A percentile compares a stretch with the other conserved stretches of the same genome.
Evolutionary conservation across 2,797 vertebrate species (phyloP).

Genomic region (Alauda arvensis): DNA sequence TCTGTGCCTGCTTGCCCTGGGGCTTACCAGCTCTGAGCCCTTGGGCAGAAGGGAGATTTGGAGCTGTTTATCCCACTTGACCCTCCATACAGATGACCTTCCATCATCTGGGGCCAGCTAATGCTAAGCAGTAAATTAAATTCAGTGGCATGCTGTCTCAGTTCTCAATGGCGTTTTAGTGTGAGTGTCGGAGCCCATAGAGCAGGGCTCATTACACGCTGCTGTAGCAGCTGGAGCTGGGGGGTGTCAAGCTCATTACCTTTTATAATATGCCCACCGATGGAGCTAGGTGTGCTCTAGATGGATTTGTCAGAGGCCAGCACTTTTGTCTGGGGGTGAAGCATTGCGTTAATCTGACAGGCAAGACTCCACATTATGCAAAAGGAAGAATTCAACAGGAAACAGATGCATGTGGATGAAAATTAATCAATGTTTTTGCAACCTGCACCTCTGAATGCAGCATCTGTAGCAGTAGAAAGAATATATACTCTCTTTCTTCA

Average conservation of each 20-base stretch:
- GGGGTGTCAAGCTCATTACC: slow-evolving; percentile 35
- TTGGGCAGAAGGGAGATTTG: slow-evolving; percentile 44
- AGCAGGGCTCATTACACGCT: slow-evolving; percentile 41
- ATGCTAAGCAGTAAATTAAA: slow-evolving; percentile 62
- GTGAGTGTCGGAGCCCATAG: neutral
- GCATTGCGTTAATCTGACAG: slow-evolving; percentile 7
- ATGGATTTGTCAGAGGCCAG: slow-evolving; percentile 28
- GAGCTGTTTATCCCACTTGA: slow-evolving; percentile 49
- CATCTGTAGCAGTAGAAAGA: neutral
- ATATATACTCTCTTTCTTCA: neutral
- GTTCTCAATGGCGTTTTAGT: slow-evolving; percentile 30
- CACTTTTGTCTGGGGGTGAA: slow-evolving; percentile 26
- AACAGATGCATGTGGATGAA: slow-evolving; percentile 8
- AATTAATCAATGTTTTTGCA: neutral
- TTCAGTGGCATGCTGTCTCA: slow-evolving; percentile 47
- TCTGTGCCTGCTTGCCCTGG: neutral
- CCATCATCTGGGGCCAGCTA: slow-evolving; percentile 51
- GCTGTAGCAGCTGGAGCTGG: slow-evolving; percentile 54
- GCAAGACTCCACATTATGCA: slow-evolving; percentile 10
- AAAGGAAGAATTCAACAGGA: slow-evolving; percentile 35
- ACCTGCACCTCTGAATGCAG: neutral
- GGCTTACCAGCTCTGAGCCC: neutral
- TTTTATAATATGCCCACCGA: slow-evolving; percentile 37
- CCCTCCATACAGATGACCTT: slow-evolving; percentile 50
- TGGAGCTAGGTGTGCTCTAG: slow-evolving; percentile 54